Evolutionary conservation across 2,888 invertebrate species (phyloP), one percentile per base, ranked within the genome.

Genomic region (Blomia tropicalis): DNA sequence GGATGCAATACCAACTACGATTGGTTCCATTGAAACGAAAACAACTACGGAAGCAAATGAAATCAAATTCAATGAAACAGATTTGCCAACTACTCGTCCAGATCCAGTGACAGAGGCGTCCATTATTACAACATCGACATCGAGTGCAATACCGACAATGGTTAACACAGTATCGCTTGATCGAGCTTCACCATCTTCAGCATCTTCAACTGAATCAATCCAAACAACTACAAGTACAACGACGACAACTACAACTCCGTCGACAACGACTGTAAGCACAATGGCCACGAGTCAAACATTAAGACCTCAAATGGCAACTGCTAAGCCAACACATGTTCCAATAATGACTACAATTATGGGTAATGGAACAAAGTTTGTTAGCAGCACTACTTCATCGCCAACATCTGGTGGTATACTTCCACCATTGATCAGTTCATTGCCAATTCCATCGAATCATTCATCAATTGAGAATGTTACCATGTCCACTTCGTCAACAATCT

Each of bases 201-300:
- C 61, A 4, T 31, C 61, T n/a, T 19, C 61, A 30, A 17, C 54
- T 54, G 25, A 11, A 56, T 19, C 43, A 5, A n/a, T n/a, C n/a
- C n/a, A n/a, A n/a, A 43, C 61, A 27, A 4, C 36, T 4, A 23
- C 43, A 41, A 14, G 17, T 22, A 29, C 62, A 36, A 54, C 56
- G n/a, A 23, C 54, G 54, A 62, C 63, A 5, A 64, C 66, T 54
- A 17, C 30, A 29, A 25, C 31, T 27, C 14, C 17, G 43, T 17
- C 54, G 7, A 4, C 27, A 22, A 22, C 44, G 32, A 44, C 25
- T 36, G 43, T 36, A 30, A 23, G 36, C 4, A 56, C 27, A 56
- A 22, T 19, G 5, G 22, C 14, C 14, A 11, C 56, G 19, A 59
- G 43, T 7, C 32, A 23, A 2, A 43, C 32, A 53, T 22, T 41